Conservation (phyloP, 2,113 vertebrate species). For the Syngnathus floridae region DNA sequence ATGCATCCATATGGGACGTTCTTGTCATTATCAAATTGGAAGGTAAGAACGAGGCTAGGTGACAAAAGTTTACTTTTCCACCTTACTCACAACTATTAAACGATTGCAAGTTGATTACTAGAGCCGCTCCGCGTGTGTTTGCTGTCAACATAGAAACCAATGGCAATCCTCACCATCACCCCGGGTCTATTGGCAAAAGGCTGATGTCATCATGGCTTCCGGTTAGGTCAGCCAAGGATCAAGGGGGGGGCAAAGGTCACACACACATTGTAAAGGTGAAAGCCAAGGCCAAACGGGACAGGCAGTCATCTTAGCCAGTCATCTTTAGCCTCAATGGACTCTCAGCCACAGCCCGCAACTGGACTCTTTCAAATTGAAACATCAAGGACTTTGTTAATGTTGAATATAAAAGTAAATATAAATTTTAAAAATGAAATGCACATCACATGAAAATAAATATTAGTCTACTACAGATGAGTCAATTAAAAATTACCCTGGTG, state of each 20-base stretch:
- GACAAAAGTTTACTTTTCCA: constrained; percentile 27
- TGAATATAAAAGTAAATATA: constrained; percentile 78
- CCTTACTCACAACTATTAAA: constrained; percentile 52
- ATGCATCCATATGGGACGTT: constrained; percentile 43
- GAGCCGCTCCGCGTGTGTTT: constrained; percentile 85
- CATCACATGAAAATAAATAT: constrained; percentile 54
- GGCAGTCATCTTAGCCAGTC: constrained; percentile 98
- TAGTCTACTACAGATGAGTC: constrained; percentile 31
- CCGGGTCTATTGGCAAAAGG: constrained; percentile 99
- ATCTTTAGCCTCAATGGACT: constrained; percentile 95
- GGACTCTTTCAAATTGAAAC: constrained; percentile 99
- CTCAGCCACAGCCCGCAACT: constrained; percentile 93
- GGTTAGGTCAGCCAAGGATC: constrained; percentile 99
- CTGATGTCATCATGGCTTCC: constrained; percentile 99
- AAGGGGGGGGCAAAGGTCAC: constrained; percentile 99
- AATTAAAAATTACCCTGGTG: constrained; percentile 21
- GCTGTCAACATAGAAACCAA: constrained; percentile 89
- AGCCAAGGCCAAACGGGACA: constrained; percentile 99
- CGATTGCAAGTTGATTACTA: constrained; percentile 56
- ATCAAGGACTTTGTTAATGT: constrained; percentile 99
- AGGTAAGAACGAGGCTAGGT: constrained; percentile 10
- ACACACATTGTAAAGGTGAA: constrained; percentile 99
- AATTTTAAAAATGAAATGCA: constrained; percentile 54
- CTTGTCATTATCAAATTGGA: constrained; percentile 31
- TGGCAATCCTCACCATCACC: constrained; percentile 99